These are phyloP conservation scores for Brachionus sp. DNA, from an alignment of 1,140 invertebrate species.

Conservation along the genomic window DNA sequence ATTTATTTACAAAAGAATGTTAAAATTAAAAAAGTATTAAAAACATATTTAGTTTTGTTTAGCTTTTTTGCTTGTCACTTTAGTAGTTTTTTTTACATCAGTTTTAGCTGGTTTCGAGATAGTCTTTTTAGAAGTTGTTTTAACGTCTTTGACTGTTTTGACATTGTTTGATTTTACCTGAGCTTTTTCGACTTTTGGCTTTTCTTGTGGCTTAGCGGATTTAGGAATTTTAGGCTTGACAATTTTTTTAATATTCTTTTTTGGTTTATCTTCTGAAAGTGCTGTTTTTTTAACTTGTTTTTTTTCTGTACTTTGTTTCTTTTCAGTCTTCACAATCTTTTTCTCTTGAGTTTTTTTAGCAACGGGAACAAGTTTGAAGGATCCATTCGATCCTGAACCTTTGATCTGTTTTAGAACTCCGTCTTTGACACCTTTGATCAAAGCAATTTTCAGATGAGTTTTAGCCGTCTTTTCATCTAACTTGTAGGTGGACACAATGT, in stretches of 20 bases:
- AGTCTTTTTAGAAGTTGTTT: neutral
- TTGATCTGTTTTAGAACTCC: slow-evolving; percentile 43
- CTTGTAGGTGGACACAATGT: slow-evolving; percentile 40
- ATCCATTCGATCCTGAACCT: slow-evolving; percentile 46
- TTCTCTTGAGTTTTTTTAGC: neutral
- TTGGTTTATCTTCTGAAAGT: neutral
- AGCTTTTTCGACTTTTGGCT: neutral
- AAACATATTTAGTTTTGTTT: neutral
- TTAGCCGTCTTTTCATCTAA: slow-evolving; percentile 18
- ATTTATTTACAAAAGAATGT: too few species aligned
- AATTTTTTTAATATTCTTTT: neutral
- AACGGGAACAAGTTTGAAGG: slow-evolving; percentile 37
- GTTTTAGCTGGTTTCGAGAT: neutral
- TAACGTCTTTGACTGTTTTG: neutral
- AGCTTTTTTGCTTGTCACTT: neutral
- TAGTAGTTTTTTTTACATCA: slow-evolving; percentile 15
- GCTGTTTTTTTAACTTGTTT: neutral
- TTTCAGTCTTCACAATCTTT: neutral
- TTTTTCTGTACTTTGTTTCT: neutral
- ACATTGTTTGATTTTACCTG: neutral
- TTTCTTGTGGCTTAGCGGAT: neutral
- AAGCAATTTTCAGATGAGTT: slow-evolving; percentile 32
- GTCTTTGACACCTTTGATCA: slow-evolving; percentile 39
- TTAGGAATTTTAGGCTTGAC: neutral
- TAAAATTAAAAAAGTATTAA: too few species aligned